Conservation (phyloP, 2,888 invertebrate genomes). For the Habroteleia sp. region DNA sequence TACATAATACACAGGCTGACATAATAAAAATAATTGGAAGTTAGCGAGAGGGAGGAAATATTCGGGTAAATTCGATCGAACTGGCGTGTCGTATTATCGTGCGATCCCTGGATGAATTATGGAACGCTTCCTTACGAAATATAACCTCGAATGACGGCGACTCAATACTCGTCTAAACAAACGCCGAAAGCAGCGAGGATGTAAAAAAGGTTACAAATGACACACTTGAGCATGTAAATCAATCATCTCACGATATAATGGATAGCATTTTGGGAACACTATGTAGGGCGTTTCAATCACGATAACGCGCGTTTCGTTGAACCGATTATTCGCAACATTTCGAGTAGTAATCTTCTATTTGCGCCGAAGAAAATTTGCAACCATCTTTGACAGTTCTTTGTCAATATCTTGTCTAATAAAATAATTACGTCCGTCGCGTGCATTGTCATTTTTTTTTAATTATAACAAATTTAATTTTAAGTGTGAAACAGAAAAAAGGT, state of each 20-base stretch:
- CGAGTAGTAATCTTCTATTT: slow-evolving; percentile 18
- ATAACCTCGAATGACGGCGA: slow-evolving; percentile 24
- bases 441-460: too few species aligned
- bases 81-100: slow-evolving; percentile 27
- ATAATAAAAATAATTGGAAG: slow-evolving; percentile 26
- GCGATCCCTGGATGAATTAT: slow-evolving; percentile 29
- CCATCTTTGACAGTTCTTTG: too few species aligned
- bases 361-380: neutral
- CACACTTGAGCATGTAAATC: slow-evolving; percentile 42
- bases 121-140: slow-evolving; percentile 21
- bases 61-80: slow-evolving; percentile 13
- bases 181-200: slow-evolving; percentile 14
- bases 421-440: too few species aligned
- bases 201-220: slow-evolving; percentile 40
- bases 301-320: slow-evolving; percentile 36
- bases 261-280: slow-evolving; percentile 38
- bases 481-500: too few species aligned
- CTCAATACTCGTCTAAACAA: slow-evolving; percentile 15
- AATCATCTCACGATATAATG: slow-evolving; percentile 42
- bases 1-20: slow-evolving; percentile 6
- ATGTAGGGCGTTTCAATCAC: slow-evolving; percentile 43
- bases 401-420: too few species aligned
- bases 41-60: slow-evolving; percentile 2
- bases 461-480: too few species aligned
- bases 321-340: slow-evolving; percentile 27